Conservation (phyloP, 2,888 invertebrate species). For the Stratiomys singularior region DNA sequence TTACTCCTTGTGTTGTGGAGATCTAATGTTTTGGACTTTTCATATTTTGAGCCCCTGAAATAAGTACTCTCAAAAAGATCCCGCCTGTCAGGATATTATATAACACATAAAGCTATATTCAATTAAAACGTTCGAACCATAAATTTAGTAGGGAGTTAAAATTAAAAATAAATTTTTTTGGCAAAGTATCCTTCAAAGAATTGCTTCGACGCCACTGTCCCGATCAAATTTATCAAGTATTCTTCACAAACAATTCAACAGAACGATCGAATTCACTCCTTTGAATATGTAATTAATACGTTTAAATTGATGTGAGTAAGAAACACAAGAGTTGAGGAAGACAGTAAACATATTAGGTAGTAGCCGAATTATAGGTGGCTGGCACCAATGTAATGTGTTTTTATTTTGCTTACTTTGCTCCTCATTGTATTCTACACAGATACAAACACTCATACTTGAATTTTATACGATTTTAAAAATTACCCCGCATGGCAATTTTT, state of each 20-base stretch:
- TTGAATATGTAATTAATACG: conserved; percentile 52
- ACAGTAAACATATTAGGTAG: not conserved
- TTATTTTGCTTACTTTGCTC: not conserved
- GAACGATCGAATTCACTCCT: conserved; percentile 36
- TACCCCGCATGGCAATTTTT: conserved; percentile 29
- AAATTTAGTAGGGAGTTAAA: no score
- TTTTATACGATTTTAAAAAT: not conserved
- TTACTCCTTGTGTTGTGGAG: no score
- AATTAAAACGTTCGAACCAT: no score
- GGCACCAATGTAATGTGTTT: not conserved
- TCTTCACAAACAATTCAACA: conserved; percentile 17
- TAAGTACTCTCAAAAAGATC: no score
- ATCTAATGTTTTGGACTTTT: no score
- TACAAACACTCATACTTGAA: not conserved
- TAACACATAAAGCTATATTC: no score
- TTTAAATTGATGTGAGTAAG: conserved; percentile 31
- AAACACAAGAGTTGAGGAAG: conserved; percentile 5
- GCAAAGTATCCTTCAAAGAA: no score
- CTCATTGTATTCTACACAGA: not conserved
- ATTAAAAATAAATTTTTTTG: no score
- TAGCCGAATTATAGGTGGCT: conserved; percentile 18
- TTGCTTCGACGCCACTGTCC: not conserved
- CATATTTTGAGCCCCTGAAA: no score
- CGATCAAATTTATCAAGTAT: not conserved
- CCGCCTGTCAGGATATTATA: no score